Conservation (phyloP, 2,888 invertebrate genomes). For the Amphipyra tragopoginis region DNA sequence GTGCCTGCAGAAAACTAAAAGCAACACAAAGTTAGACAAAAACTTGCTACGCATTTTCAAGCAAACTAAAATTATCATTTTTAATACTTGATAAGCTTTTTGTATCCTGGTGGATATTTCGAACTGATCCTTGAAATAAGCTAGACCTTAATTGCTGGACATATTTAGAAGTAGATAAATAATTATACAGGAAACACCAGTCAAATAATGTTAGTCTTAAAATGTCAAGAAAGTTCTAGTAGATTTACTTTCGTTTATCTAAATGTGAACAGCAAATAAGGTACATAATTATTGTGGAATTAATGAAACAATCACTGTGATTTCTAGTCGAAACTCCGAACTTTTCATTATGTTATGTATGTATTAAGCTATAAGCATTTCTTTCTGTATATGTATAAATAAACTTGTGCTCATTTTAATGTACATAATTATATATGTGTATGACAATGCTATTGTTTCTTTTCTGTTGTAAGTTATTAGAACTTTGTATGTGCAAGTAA, state of each 20-base stretch:
- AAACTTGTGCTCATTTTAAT: constrained; percentile 75
- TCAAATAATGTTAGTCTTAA: neutral
- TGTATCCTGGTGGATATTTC: constrained; percentile 20
- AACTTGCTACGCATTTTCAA: constrained; percentile 7
- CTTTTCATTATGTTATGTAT: constrained; percentile 70
- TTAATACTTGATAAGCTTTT: constrained; percentile 9
- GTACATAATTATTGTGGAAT: constrained; percentile 35
- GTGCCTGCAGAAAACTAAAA: too few relatives aligned
- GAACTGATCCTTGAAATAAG: constrained; percentile 38
- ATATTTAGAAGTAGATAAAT: constrained; percentile 19
- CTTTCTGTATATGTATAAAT: constrained; percentile 72
- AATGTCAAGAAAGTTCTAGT: neutral
- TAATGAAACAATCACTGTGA: constrained; percentile 77
- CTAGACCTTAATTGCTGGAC: constrained; percentile 14
- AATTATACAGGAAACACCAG: neutral
- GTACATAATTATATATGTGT: constrained; percentile 68
- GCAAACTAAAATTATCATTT: constrained; percentile 2
- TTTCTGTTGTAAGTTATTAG: constrained; percentile 40
- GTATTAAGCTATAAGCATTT: constrained; percentile 80
- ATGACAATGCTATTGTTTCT: constrained; percentile 49
- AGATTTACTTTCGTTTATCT: constrained; percentile 11
- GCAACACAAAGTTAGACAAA: too few relatives aligned
- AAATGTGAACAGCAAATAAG: constrained; percentile 21
- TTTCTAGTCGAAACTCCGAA: constrained; percentile 83
- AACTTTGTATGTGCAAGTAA: constrained; percentile 48